These are phyloP conservation scores for Eupithecia insigniata DNA, from an alignment of 2,888 invertebrate species.

Conservation along the genomic window DNA sequence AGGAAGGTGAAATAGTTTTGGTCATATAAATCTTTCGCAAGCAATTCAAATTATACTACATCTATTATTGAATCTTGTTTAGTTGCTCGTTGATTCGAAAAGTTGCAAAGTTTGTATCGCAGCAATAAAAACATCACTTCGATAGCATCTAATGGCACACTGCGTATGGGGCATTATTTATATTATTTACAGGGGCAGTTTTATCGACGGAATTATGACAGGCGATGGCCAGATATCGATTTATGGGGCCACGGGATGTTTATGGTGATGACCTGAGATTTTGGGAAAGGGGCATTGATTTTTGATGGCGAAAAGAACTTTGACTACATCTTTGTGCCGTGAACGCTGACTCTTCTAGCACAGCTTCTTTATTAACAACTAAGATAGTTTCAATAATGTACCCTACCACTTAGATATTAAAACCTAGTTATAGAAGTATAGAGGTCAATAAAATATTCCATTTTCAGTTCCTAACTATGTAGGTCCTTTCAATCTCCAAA, in stretches of 20 bases:
- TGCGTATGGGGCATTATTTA: conserved; percentile 65
- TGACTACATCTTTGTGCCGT: not conserved
- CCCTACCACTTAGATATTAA: not conserved
- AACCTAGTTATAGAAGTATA: not conserved
- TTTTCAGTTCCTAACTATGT: not conserved
- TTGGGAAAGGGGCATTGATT: conserved; percentile 4
- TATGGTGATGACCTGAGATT: conserved; percentile 30
- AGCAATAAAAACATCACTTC: conserved; percentile 65
- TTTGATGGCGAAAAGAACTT: not conserved
- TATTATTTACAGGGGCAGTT: conserved; percentile 62
- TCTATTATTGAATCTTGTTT: not conserved
- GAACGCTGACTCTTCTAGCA: not conserved
- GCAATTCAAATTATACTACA: not conserved
- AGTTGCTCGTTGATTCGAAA: conserved; percentile 9
- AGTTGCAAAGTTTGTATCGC: conserved; percentile 11
- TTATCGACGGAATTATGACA: conserved; percentile 49
- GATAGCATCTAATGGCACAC: conserved; percentile 70
- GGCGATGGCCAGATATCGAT: conserved; percentile 38
- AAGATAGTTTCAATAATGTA: not conserved
- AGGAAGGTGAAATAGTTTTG: not conserved
- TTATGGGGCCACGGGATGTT: conserved; percentile 28
- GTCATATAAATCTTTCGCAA: not conserved
- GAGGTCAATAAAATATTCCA: not conserved
- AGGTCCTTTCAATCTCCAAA: not conserved
- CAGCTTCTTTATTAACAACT: no score